A percentile compares a stretch with the other conserved stretches of the same genome.
These are phyloP conservation scores for Ifrita kowaldi DNA, from an alignment of 2,113 vertebrate genomes.

Conservation along the genomic window DNA sequence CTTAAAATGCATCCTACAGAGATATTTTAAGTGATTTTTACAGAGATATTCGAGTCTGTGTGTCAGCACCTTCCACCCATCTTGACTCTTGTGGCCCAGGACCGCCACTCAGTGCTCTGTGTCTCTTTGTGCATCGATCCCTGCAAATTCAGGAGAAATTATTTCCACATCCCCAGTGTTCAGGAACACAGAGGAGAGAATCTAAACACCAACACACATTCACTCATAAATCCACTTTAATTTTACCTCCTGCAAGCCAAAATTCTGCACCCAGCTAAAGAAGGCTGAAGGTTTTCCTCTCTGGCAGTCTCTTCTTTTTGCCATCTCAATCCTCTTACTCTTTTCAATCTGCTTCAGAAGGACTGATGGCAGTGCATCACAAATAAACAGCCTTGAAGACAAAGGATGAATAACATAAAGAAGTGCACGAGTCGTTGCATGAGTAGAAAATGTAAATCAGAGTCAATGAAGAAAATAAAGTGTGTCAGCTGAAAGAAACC, in stretches of 20 bases:
- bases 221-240: not conserved
- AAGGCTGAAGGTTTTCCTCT: not conserved
- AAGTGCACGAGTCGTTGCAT: not conserved
- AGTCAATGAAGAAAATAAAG: not conserved
- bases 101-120: not conserved
- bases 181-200: not conserved
- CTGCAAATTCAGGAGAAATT: not conserved
- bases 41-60: not conserved
- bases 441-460: not conserved
- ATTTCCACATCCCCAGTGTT: not conserved
- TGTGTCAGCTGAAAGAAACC: not conserved
- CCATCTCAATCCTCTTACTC: not conserved
- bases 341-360: not conserved
- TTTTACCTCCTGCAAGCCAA: not conserved
- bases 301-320: not conserved
- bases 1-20: not conserved
- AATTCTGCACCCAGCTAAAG: not conserved
- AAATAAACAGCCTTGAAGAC: not conserved
- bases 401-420: not conserved
- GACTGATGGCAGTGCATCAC: not conserved
- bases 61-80: not conserved
- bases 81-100: not conserved
- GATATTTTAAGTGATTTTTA: not conserved
- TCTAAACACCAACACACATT: not conserved
- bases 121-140: not conserved